Evolutionary conservation across 2,888 invertebrate species (phyloP), one percentile per base, ranked within the genome.

Genomic region (Phyto melanocephala): DNA sequence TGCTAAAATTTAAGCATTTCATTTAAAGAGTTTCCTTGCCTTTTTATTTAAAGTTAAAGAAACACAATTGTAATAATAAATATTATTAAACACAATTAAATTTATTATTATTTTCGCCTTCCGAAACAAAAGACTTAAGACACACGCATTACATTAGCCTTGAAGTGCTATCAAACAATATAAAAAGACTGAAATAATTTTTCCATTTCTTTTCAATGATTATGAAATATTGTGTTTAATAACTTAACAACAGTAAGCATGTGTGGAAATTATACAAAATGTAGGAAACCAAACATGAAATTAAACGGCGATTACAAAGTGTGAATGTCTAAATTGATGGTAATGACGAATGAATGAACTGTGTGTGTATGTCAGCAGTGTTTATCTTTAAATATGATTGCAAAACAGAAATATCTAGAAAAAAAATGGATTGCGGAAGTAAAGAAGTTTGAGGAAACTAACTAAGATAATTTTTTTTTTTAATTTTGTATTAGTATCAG

Each of bases 71-170:
- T n/a, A n/a, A n/a, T n/a, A n/a, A n/a, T n/a, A n/a, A n/a, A n/a
- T n/a, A n/a, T n/a, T n/a, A n/a, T n/a, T n/a, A n/a, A n/a, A n/a
- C n/a, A n/a, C n/a, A n/a, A n/a, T n/a, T n/a, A n/a, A n/a, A n/a
- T n/a, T n/a, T n/a, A n/a, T n/a, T n/a, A n/a, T n/a, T n/a, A n/a
- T n/a, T n/a, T n/a, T n/a, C n/a, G n/a, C n/a, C n/a, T n/a, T n/a
- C n/a, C n/a, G n/a, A n/a, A n/a, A n/a, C 62, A 56, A 81, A 80
- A 83, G 80, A 83, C 83, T 84, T 81, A 74, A 81, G 74, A 58
- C 47, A 80, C 78, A 70, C 65, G 79, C 80, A n/a, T 67, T 15
- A 17, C 8, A 17, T n/a, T n/a, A n/a, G n/a, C n/a, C n/a, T n/a
- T n/a, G n/a, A n/a, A 37, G 17, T 35, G 4, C 17, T 20, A 11